Evolutionary conservation across 2,888 invertebrate species (phyloP).

Genomic region (Drosophila pseudotalamancana): DNA sequence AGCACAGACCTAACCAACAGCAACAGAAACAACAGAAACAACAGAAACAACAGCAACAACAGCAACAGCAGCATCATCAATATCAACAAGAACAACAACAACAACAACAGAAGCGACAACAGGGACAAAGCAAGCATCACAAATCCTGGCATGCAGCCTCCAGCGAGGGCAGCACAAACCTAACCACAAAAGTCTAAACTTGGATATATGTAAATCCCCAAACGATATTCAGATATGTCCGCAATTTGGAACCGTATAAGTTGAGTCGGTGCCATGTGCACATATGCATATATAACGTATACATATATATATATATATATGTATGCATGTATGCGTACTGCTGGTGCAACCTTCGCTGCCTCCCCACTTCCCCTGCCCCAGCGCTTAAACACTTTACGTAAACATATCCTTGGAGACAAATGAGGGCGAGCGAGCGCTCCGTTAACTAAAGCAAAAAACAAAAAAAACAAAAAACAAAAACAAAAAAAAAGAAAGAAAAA

Average conservation of each 20-base stretch:
- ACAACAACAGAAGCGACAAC: slow-evolving; percentile 27
- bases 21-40: slow-evolving; percentile 25
- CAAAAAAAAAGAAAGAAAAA: slow-evolving; percentile 10
- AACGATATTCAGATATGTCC: no score
- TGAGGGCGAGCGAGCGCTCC: slow-evolving; percentile 12
- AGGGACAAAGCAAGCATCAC: slow-evolving; percentile 62
- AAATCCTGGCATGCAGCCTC: slow-evolving; percentile 57
- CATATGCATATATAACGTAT: not conserved
- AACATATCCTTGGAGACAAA: slow-evolving; percentile 61
- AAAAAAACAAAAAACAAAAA: slow-evolving; percentile 27
- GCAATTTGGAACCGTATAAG: no score
- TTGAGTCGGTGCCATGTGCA: not conserved
- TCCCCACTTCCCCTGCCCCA: not conserved
- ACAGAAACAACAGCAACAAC: slow-evolving; percentile 24
- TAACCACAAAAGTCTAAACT: slow-evolving; percentile 63
- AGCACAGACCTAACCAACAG: slow-evolving; percentile 56
- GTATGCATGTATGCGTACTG: not conserved
- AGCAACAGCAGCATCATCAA: slow-evolving; percentile 25
- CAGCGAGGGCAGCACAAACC: slow-evolving; percentile 38
- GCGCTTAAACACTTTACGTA: slow-evolving; percentile 23
- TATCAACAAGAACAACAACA: slow-evolving; percentile 20
- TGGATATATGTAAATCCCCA: not conserved
- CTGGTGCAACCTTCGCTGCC: slow-evolving; percentile 1
- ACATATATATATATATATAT: not conserved
- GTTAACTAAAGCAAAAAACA: slow-evolving; percentile 10